Evolutionary conservation across 1,140 invertebrate genomes (phyloP), one percentile per base, ranked within the genome.

Genomic region (Berghia stephanieae): DNA sequence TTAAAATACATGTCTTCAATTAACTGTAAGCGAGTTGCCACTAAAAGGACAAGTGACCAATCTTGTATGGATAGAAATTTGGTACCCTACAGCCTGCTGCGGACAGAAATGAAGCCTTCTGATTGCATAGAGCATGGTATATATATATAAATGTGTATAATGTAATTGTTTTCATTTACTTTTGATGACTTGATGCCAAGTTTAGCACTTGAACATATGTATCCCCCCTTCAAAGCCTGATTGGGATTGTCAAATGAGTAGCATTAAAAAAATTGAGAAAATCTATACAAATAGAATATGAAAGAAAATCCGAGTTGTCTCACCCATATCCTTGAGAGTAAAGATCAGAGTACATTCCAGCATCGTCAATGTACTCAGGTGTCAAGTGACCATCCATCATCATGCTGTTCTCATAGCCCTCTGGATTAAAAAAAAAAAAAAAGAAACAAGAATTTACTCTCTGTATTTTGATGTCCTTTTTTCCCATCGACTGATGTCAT

Each of bases 301-400:
- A n/a, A 16, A 8, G 3, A 57, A 77, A 70, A 10, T 42, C 49
- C 49, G 21, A 27, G 27, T 36, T 16, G 31, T 49, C 44, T 71
- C 27, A 42, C 60, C 49, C 79, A 55, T 75, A 77, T 55, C 73
- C 68, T 52, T 78, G 43, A 13, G 70, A 69, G 38, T 80, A 80
- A 63, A 78, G 82, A 42, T 83, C 82, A n/a, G 60, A 81, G 80
- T 86, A 84, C 46, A 86, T 68, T 42, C 82, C 82, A 34, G 81
- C 79, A 52, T 87, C 86, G 77, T 88, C 86, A 16, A 87, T 87
- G 78, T 85, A 88, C 70, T 88, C 87, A 34, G 87, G 87, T 16
- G 85, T 87, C 4, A 88, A 71, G 68, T 88, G 85, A 43, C 87
- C 87, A 77, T 88, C 86, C 82, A 86, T 84, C 67, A 87, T 83